Base-by-base conservation (phyloP, 2,113 vertebrate species). In the Bombycilla garrulus region DNA sequence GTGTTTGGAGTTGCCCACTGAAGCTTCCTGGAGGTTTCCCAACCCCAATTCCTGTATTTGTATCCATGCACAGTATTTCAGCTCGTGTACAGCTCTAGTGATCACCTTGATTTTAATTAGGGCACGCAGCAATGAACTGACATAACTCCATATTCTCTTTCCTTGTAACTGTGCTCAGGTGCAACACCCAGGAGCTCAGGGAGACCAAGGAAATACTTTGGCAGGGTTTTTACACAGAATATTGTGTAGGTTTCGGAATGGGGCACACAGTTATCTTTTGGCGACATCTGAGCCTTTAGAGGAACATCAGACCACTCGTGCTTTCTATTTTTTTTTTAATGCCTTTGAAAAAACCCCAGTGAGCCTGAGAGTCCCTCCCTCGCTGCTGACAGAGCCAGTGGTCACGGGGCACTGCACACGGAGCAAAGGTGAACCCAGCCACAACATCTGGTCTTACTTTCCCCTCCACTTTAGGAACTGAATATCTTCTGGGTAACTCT, bases 11-110 rank as follows among this genome's bases (percentile, higher is more conserved):
- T 82, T 81, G 80, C 38, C 33, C 38, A 12, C 38, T 70, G 74
- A 89, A 84, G 81, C 40, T 96, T 95, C 96, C 93, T 86, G 94
- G 96, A 95, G 74, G 19, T 69, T 96, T 96, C 91, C 95, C 95
- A 96, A 86, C 56, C 53, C 62, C 70, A 61, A 12, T 77, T 86
- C 64, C n/a, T 79, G n/a, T 81, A 44, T 38, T 58, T 51, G 35
- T 74, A 64, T 20, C 40, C 20, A 6, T 54, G 62, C 66, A 60
- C 51, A 15, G 3, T 83, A 79, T 94, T 96, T 96, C 82, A 88
- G 44, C 88, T 95, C 94, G 36, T 2, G 6, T 78, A 79, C 84
- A 71, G 64, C 90, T 95, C 54, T 35, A 56, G 51, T 92, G 93
- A 86, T 67, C 87, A 94, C 87, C 96, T 95, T 83, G 87, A 50